Conservation (phyloP, 30 jellyfish, hydroid and myxozoan genomes). For the Clytia hemisphaerica region DNA sequence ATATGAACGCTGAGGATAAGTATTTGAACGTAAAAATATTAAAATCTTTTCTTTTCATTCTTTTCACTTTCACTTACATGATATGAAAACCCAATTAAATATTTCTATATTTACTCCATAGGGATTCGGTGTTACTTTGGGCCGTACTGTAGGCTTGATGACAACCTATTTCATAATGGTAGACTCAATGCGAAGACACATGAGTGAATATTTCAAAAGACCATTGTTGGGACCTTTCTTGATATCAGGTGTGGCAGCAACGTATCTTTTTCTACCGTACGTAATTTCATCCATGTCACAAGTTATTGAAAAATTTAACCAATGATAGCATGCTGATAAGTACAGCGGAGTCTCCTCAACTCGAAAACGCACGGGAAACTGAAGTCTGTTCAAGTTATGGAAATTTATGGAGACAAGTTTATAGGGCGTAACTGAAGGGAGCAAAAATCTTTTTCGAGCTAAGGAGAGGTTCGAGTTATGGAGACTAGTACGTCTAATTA, state of each 20-base stretch:
- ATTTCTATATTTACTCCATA: background rate
- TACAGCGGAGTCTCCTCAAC: too few relatives aligned
- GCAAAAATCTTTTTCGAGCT: too few relatives aligned
- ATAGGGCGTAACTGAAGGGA: too few relatives aligned
- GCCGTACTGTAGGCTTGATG: conserved; percentile 77
- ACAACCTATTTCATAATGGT: conserved; percentile 61
- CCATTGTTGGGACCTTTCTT: conserved; percentile 80
- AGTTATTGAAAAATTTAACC: background rate
- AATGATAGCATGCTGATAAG: too few relatives aligned
- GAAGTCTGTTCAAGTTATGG: too few relatives aligned
- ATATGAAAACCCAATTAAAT: background rate
- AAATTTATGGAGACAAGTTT: too few relatives aligned
- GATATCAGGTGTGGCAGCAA: conserved; percentile 77
- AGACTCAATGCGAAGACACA: conserved; percentile 64
- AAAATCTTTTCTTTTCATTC: background rate
- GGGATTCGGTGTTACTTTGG: conserved; percentile 85
- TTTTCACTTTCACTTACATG: background rate
- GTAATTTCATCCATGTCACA: background rate
- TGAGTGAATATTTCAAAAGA: conserved; percentile 58
- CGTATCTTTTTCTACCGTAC: conserved; percentile 54
- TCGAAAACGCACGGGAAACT: too few relatives aligned
- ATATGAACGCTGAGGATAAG: background rate
- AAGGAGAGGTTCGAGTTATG: too few relatives aligned
- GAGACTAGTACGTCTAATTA: too few relatives aligned
- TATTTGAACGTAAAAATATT: background rate